phyloP scores from a whole-genome alignment of 37 sponge, comb jelly and placozoan species.

The Petrosia ficiformis region DNA sequence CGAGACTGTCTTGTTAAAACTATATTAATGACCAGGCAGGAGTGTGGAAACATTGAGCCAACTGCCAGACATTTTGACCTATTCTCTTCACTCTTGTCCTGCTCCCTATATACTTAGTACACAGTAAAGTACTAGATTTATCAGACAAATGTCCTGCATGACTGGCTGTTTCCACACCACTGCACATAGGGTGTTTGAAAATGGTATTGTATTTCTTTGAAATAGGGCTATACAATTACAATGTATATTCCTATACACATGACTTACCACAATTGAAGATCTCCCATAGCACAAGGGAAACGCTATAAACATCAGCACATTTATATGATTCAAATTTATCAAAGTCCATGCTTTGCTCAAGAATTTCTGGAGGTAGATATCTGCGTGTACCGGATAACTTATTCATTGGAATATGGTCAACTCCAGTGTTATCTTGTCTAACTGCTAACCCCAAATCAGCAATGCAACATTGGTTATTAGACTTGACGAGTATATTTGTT shows the following conservation, averaged over 20 bases:
- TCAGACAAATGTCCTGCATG: too few relatives aligned
- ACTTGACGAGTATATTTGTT: slow-evolving; percentile 92
- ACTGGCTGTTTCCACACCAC: too few relatives aligned
- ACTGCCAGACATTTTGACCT: too few relatives aligned
- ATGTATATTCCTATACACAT: background rate
- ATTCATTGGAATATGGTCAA: background rate
- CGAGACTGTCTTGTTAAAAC: too few relatives aligned
- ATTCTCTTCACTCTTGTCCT: too few relatives aligned
- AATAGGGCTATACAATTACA: too few relatives aligned
- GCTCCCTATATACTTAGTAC: too few relatives aligned
- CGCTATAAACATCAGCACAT: slow-evolving; percentile 68
- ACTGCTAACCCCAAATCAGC: slow-evolving; percentile 90
- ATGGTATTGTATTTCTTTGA: too few relatives aligned
- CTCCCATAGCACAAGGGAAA: slow-evolving; percentile 81
- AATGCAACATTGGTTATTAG: slow-evolving; percentile 75
- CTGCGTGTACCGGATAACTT: slow-evolving; percentile 39
- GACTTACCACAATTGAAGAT: slow-evolving; percentile 27
- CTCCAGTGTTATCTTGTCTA: background rate
- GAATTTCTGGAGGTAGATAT: slow-evolving; percentile 81
- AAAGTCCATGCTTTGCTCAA: slow-evolving; percentile 55
- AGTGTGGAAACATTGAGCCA: too few relatives aligned
- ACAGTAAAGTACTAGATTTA: too few relatives aligned
- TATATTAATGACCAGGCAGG: too few relatives aligned
- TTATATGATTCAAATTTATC: slow-evolving; percentile 49
- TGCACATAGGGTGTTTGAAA: too few relatives aligned